Evolutionary conservation across 2,797 vertebrate genomes (phyloP), one percentile per base, ranked within the genome.

Genomic region (Rhinatrema bivittatum): DNA sequence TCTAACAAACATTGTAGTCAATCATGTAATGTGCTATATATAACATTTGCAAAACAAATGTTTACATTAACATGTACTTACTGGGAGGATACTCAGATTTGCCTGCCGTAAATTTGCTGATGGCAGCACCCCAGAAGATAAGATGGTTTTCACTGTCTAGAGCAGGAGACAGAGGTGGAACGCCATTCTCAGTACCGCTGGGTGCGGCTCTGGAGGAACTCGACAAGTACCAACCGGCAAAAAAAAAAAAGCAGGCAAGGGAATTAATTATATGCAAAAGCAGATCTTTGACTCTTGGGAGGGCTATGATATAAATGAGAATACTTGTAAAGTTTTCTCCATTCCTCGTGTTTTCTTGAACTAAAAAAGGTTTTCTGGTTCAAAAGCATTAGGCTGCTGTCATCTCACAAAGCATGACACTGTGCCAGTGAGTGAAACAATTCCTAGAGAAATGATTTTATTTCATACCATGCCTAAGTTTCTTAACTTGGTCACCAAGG

Each of bases 141-240:
- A 69, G 63, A 62, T 76, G 63, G 68, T 76, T 78, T 72, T 84
- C 76, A 80, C 79, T 79, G 81, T 84, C 78, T 76, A 69, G 79
- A 81, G 79, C 49, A 77, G 74, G 56, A 71, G 66, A 64, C 60
- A 72, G 66, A 51, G 58, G 45, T 72, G 66, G 68, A 74, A 75
- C 68, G 69, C 65, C 68, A 61, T 59, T 67, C 69, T 62, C 57
- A 75, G 55, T 68, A 63, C 60, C 68, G 59, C 52, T 68, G 76
- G 82, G 79, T 74, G 82, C 75, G 68, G 71, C 70, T 69, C 68
- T 69, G 50, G 62, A 56, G 60, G 65, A 72, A 72, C 64, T 68
- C 70, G 79, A 78, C 78, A 79, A 79, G 76, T 72, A 63, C 68
- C 67, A 68, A 72, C 74, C 81, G 74, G 79, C 73, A 76, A 70